Evolutionary conservation across 2,797 vertebrate genomes (phyloP), one percentile per base, ranked within the genome.

Genomic region (Syncerus caffer): DNA sequence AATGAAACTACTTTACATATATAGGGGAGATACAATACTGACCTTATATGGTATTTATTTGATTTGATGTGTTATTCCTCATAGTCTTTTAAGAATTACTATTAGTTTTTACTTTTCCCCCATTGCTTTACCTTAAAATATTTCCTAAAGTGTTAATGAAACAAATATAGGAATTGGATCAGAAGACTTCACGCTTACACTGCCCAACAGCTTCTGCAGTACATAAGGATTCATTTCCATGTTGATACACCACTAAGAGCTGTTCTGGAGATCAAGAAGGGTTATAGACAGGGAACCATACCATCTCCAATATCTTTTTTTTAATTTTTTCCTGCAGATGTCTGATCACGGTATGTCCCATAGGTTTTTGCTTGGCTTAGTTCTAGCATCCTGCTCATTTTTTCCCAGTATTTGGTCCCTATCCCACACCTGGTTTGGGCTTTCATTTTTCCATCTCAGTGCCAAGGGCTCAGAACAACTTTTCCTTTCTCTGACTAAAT

Each of bases 41-140:
- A 85, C 89, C 60, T 92, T 80, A 42, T 7, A 50, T 60, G 47
- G 25, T 42, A 34, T 89, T 71, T 71, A 53, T 89, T 71, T 89
- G 57, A 55, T 85, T 85, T 96, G 38, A 55, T 11, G 62, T 85
- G 2, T 86, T 84, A 62, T 57, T 88, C 55, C 55, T 92, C 90
- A 50, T 6, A 60, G 21, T 53, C 12, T 50, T 64, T 95, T 31
- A 90, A 76, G 21, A 89, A 96, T 74, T 82, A 76, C 7, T 87
- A 3, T 45, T 62, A 94, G 11, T 95, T 76, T 27, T 91, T 87
- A 78, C 29, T 38, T 53, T 55, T 16, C 6, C 9, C 23, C 4
- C 89, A 62, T 82, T 96, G 45, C 45, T 74, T 86, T 89, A 16
- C 47, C 74, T 60, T 53, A 82, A 96, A 95, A 60, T 80, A 78